phyloP scores from a whole-genome alignment of 2,888 invertebrate species.

The Coecobrya sp. region DNA sequence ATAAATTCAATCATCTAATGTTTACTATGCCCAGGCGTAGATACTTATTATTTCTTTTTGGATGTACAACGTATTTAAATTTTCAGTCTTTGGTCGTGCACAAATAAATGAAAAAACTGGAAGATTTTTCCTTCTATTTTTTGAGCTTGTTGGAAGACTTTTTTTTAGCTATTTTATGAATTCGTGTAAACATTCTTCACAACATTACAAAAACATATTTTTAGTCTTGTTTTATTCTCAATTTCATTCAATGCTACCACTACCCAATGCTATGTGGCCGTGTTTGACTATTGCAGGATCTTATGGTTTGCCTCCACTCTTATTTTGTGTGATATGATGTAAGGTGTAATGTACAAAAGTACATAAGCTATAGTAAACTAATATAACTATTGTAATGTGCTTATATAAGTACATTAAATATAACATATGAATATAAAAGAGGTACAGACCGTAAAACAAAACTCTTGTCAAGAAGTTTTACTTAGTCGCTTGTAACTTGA shows the following conservation, averaged over 20 bases:
- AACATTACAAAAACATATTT: neutral
- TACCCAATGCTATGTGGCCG: neutral
- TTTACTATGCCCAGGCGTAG: neutral
- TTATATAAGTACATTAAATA: neutral
- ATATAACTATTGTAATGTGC: neutral
- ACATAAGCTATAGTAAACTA: neutral
- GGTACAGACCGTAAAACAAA: constrained; percentile 80
- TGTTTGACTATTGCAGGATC: neutral
- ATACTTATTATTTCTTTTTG: neutral
- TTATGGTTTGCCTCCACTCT: neutral
- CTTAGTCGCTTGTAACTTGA: constrained; percentile 80
- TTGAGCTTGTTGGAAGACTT: neutral
- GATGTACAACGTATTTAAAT: neutral
- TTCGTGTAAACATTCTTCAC: constrained; percentile 18
- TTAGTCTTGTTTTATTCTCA: constrained; percentile 6
- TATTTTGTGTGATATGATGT: neutral
- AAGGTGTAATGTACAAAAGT: neutral
- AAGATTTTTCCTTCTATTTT: constrained; percentile 31
- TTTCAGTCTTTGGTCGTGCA: constrained; percentile 28
- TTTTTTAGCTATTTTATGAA: neutral
- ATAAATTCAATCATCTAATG: neutral
- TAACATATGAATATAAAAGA: constrained; percentile 61
- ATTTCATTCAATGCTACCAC: constrained; percentile 2
- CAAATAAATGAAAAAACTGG: constrained; percentile 8
- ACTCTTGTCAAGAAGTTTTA: constrained; percentile 82